These are phyloP conservation scores for Micronisus gabar DNA, from an alignment of 2,113 vertebrate species.

Conservation along the genomic window DNA sequence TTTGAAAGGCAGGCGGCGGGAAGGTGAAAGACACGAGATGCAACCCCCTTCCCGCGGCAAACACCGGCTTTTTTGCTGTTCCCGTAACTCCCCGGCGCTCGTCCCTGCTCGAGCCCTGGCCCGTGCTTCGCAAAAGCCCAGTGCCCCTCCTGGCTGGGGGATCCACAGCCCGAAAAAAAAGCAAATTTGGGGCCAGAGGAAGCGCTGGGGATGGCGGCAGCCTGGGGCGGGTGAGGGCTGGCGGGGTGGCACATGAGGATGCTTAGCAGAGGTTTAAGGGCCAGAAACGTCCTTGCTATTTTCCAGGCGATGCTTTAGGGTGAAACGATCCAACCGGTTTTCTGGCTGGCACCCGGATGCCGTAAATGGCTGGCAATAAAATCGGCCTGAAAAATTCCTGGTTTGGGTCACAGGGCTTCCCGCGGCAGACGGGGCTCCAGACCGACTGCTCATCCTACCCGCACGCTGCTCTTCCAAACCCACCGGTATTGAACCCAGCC, in stretches of 20 bases:
- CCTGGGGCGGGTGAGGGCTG: fast-evolving
- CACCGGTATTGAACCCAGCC: neutral
- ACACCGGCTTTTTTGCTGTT: neutral
- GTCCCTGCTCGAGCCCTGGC: neutral
- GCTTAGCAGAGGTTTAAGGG: neutral
- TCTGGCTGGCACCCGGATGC: neutral
- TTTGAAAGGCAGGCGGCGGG: neutral
- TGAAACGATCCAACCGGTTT: neutral
- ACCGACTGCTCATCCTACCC: neutral
- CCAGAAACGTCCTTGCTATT: neutral
- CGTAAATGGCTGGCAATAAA: neutral
- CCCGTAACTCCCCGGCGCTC: fast-evolving
- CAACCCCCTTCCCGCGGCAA: neutral
- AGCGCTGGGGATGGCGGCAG: neutral
- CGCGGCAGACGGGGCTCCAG: neutral
- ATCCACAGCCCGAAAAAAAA: neutral
- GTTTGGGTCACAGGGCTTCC: neutral
- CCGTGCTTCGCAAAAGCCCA: neutral
- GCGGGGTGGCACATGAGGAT: fast-evolving
- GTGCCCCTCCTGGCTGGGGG: neutral
- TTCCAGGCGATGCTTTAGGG: neutral
- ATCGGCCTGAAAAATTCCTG: neutral
- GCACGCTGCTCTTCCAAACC: neutral
- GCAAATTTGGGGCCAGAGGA: neutral
- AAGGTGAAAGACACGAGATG: neutral